These are phyloP conservation scores for Gavia stellata DNA, from an alignment of 2,113 vertebrate species.

Conservation along the genomic window DNA sequence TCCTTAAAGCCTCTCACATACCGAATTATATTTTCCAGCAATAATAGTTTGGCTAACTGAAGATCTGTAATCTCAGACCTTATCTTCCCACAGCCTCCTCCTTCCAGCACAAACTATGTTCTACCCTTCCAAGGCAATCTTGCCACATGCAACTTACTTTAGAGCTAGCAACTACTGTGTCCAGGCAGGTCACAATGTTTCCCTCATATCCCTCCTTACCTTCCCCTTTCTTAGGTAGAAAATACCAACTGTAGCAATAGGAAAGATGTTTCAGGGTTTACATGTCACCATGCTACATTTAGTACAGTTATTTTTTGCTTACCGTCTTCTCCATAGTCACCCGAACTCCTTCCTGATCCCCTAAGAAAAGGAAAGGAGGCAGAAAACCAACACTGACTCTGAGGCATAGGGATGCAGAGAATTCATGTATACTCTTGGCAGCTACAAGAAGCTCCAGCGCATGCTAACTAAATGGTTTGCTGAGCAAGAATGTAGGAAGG, in stretches of 20 bases:
- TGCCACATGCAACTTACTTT: background rate
- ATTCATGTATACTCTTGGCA: background rate
- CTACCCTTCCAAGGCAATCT: background rate
- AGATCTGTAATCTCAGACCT: background rate
- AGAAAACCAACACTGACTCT: background rate
- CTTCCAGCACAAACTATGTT: background rate
- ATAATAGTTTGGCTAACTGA: background rate
- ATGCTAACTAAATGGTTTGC: background rate
- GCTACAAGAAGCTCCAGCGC: background rate
- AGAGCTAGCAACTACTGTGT: background rate
- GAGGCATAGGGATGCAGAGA: background rate
- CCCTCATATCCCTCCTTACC: background rate
- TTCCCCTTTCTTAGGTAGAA: background rate
- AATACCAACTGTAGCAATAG: background rate
- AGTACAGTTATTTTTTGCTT: background rate
- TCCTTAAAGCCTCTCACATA: background rate
- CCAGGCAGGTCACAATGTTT: background rate
- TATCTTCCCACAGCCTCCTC: background rate
- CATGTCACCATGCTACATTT: background rate
- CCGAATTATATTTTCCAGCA: background rate
- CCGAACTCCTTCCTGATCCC: background rate
- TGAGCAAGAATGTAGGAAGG: background rate
- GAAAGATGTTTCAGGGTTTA: background rate
- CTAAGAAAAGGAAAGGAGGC: background rate
- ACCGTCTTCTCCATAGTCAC: conserved; percentile 56